Conservation (phyloP, 2,797 vertebrate species). For the Scyliorhinus canicula region DNA sequence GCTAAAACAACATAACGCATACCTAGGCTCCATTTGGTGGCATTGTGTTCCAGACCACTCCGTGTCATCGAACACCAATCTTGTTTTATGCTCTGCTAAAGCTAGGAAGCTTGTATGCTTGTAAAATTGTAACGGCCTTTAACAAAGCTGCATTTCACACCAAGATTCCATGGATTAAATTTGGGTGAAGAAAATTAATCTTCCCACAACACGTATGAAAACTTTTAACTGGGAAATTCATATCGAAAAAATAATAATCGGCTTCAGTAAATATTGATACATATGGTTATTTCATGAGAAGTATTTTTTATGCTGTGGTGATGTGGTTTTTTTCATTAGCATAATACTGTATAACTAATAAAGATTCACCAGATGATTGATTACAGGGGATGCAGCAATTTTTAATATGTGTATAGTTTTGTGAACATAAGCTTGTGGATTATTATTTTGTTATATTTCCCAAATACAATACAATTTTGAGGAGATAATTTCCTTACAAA, state of each 20-base stretch:
- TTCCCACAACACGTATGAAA: background rate
- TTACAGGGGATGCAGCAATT: too few species aligned
- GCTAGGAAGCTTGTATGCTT: background rate
- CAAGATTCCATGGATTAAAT: background rate
- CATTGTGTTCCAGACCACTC: background rate
- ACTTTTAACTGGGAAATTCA: background rate
- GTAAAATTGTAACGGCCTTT: background rate
- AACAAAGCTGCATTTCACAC: background rate
- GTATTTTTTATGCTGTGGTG: background rate
- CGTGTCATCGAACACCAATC: background rate
- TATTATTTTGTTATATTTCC: background rate
- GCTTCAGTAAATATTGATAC: background rate
- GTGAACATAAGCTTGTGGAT: background rate
- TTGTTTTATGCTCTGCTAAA: background rate
- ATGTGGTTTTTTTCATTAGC: background rate
- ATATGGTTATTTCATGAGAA: background rate
- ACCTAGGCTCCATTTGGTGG: background rate
- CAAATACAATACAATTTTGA: background rate
- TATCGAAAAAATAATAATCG: background rate
- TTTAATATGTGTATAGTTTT: background rate
- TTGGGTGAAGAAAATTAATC: background rate
- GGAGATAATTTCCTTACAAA: background rate
- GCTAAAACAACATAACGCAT: slow-evolving; percentile 1
- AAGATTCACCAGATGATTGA: too few species aligned
- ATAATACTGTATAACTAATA: background rate